Conservation (phyloP, 2,113 vertebrate species). For the Setophaga kirtlandii region DNA sequence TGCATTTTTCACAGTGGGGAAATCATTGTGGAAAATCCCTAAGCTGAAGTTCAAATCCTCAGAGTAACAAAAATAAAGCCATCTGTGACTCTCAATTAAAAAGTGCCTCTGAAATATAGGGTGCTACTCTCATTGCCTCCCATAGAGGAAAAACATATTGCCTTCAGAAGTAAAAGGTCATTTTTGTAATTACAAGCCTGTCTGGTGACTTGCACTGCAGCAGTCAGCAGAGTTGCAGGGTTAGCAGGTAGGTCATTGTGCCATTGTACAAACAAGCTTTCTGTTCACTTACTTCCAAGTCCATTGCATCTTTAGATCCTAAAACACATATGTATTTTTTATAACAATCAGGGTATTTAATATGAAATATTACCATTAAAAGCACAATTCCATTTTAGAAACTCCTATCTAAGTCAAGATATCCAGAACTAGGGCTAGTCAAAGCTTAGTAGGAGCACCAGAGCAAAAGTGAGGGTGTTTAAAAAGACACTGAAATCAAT, state of each 20-base stretch:
- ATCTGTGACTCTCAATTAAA: neutral
- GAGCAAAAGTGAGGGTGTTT: neutral
- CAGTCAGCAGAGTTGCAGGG: neutral
- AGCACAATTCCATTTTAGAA: neutral
- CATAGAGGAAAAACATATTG: neutral
- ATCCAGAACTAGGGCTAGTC: neutral
- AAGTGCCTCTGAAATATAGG: neutral
- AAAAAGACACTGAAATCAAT: neutral
- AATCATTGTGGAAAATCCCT: slow-evolving; percentile 25
- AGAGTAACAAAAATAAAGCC: slow-evolving; percentile 20
- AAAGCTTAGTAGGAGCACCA: neutral
- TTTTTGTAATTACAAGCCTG: neutral
- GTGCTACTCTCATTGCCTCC: neutral
- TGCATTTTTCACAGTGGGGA: slow-evolving; percentile 37
- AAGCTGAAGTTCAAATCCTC: slow-evolving; percentile 37
- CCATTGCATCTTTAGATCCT: neutral
- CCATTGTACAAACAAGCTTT: neutral
- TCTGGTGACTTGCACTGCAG: neutral
- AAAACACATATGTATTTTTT: neutral
- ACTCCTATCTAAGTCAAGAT: neutral
- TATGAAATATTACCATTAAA: neutral
- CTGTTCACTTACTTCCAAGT: neutral
- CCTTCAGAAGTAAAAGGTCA: neutral
- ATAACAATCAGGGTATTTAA: neutral
- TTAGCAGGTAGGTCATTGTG: neutral